Percentiles rank a stretch among this genome's conserved stretches.
Evolutionary conservation across 1,140 invertebrate species (phyloP).

Genomic region (Drosophila willistoni): DNA sequence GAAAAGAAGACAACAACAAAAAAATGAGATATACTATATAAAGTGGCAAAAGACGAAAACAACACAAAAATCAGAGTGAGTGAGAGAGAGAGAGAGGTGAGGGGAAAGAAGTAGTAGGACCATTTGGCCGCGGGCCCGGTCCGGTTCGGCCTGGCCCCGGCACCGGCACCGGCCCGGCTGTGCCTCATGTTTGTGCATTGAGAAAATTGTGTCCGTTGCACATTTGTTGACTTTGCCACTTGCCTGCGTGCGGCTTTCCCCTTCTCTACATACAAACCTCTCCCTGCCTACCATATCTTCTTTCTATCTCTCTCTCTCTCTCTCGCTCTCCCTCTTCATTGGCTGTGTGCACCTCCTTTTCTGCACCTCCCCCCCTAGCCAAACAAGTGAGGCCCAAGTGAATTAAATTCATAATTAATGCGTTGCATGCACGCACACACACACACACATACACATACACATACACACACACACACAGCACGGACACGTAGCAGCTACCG

Average conservation of each 20-base stretch:
- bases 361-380: conserved; percentile 36
- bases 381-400: conserved; percentile 54
- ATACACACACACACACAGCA: conserved; percentile 29
- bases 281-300: neutral
- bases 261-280: neutral
- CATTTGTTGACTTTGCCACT: conserved; percentile 80
- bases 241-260: conserved; percentile 40
- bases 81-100: neutral
- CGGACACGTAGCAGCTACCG: conserved; percentile 69
- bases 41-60: conserved; percentile 10
- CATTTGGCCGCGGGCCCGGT: conserved; percentile 65
- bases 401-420: conserved; percentile 82
- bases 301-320: neutral
- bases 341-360: too few relatives aligned
- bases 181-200: conserved; percentile 72
- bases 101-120: neutral
- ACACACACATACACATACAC: conserved; percentile 37
- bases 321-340: neutral
- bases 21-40: neutral
- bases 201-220: conserved; percentile 78
- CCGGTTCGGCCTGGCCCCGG: conserved; percentile 21
- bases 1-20: neutral
- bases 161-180: conserved; percentile 18
- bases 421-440: conserved; percentile 79
- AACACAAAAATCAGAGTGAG: conserved; percentile 9